Evolutionary conservation across 2,888 invertebrate species (phyloP), one percentile per base, ranked within the genome.

Genomic region (Calameuta pallipes): DNA sequence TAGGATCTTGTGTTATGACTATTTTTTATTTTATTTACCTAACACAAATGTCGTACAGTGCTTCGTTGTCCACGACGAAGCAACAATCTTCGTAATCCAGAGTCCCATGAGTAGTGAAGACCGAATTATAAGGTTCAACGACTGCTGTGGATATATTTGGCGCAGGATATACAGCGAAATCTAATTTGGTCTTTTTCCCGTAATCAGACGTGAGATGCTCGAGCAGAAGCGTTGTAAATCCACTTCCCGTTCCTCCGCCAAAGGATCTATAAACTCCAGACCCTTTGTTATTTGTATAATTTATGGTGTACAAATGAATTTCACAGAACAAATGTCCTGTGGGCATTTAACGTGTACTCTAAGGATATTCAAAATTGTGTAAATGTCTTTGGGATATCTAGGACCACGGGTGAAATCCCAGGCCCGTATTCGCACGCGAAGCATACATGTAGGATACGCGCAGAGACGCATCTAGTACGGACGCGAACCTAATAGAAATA

Each of bases 151-250:
- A 96, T 76, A 96, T 94, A 91, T 94, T 95, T 1, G 97, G 97
- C 2, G 98, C 95, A n/a, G 98, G 98, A 91, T 97, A 97, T 77
- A 98, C 93, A 0, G 94, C 93, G 87, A 94, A 95, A 88, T 96
- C 95, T 30, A 96, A 88, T 88, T 94, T 94, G 1, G 94, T 92
- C 69, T 93, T 91, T 87, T 94, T 95, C 31, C 94, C 94, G 88
- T 95, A 97, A 83, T 95, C 94, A 35, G 92, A 92, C 3, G 90
- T 88, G 2, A 97, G 90, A 35, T 92, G 87, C 85, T 97, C 96
- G 82, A 96, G 92, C 75, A 96, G 90, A 0, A 95, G 90, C 0
- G 95, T 93, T 0, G 95, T 95, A 83, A 96, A 94, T 0, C 96
- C 96, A 9, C 96, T 95, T 0, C 96, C 96, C 3, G 96, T 96